Percentiles rank a stretch among this genome's conserved stretches.
These are phyloP conservation scores for Catharus bicknelli DNA, from an alignment of 2,113 vertebrate species.

Conservation along the genomic window DNA sequence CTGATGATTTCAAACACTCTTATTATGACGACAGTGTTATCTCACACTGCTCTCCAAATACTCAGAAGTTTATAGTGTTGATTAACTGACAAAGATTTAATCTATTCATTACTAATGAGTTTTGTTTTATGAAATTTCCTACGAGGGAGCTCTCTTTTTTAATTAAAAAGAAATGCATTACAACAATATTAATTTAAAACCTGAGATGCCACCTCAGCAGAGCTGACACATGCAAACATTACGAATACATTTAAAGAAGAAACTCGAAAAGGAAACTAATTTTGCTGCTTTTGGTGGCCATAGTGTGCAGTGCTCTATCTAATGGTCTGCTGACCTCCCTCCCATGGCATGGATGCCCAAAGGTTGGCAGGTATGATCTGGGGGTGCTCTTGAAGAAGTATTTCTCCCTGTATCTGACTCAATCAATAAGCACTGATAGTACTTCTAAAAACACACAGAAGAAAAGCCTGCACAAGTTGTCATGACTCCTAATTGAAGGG, in stretches of 20 bases:
- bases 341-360: background rate
- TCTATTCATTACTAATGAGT: slow-evolving; percentile 49
- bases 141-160: background rate
- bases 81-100: slow-evolving; percentile 62
- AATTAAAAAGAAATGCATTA: slow-evolving; percentile 55
- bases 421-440: background rate
- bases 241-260: background rate
- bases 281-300: background rate
- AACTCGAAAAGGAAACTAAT: background rate
- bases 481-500: background rate
- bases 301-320: background rate
- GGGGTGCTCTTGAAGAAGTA: background rate
- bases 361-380: background rate
- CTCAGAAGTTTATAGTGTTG: slow-evolving; percentile 54
- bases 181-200: slow-evolving; percentile 46
- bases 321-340: background rate
- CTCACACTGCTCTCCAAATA: background rate
- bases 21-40: slow-evolving; percentile 25
- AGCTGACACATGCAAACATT: background rate
- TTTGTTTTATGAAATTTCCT: slow-evolving; percentile 49
- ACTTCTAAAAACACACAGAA: background rate
- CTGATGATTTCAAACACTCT: slow-evolving; percentile 20
- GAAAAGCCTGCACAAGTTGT: background rate
- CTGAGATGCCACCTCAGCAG: slow-evolving; percentile 23
- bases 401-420: background rate